phyloP scores from a whole-genome alignment of 2,888 invertebrate genomes.

The Caenorhabditis sulstoni region DNA sequence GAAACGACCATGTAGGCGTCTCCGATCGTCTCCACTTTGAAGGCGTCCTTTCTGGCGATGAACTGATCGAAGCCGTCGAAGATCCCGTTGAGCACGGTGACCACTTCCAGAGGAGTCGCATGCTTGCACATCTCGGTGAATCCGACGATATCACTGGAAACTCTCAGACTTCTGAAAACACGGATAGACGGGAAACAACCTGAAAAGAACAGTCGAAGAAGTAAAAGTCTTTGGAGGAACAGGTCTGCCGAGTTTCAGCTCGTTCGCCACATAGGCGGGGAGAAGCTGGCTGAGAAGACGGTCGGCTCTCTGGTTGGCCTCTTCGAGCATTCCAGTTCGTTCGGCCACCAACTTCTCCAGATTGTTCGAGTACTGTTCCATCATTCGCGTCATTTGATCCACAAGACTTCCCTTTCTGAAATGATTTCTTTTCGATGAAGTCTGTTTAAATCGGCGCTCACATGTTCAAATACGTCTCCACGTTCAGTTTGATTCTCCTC shows the following conservation, averaged over 20 bases:
- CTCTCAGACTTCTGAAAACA: no score
- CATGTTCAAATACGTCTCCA: slow-evolving; percentile 75
- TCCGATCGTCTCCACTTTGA: slow-evolving; percentile 79
- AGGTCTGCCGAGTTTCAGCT: slow-evolving; percentile 77
- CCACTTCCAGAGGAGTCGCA: slow-evolving; percentile 76
- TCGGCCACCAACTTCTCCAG: slow-evolving; percentile 79
- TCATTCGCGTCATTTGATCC: slow-evolving; percentile 79
- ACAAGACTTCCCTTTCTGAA: slow-evolving; percentile 78
- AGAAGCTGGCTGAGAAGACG: slow-evolving; percentile 75
- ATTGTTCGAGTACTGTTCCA: slow-evolving; percentile 79
- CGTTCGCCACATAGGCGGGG: slow-evolving; percentile 77
- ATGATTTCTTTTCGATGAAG: slow-evolving; percentile 6
- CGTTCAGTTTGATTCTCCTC: slow-evolving; percentile 75
- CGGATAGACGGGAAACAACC: no score
- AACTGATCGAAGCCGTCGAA: slow-evolving; percentile 79
- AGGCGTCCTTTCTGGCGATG: slow-evolving; percentile 73
- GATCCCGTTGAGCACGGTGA: slow-evolving; percentile 76
- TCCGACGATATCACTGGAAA: slow-evolving; percentile 77
- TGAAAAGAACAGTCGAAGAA: slow-evolving; percentile 76
- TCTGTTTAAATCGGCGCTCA: neutral
- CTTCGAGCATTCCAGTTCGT: slow-evolving; percentile 80
- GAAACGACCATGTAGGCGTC: slow-evolving; percentile 79
- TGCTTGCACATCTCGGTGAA: slow-evolving; percentile 76
- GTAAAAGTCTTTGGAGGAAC: slow-evolving; percentile 78
- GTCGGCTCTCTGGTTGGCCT: slow-evolving; percentile 78